Evolutionary conservation across 2,113 vertebrate species (phyloP), one percentile per base, ranked within the genome.

Genomic region (Oxyruncus cristatus): DNA sequence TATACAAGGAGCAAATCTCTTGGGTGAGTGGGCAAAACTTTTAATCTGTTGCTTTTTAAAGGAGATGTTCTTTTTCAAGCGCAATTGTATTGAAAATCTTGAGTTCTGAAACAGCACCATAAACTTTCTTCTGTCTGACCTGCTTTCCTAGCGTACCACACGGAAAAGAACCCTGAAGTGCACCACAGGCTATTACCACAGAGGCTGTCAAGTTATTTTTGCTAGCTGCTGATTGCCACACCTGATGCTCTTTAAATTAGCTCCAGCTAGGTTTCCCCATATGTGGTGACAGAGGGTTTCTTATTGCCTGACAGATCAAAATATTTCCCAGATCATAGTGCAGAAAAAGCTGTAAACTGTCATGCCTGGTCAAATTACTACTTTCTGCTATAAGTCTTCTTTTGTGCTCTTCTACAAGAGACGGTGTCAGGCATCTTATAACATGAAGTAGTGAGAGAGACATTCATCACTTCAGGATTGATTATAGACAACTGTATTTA

Each of bases 211-310:
- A 42, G 79, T 73, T 90, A 77, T 95, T 94, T 94, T 89, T 95
- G 50, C 79, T 73, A n/a, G 46, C 72, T 81, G 44, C 65, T 78
- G 82, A 90, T 90, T 94, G 72, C 63, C 56, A 61, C 65, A 88
- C 85, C 92, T 92, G 75, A 77, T 92, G 81, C 52, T 92, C 78
- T 93, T 95, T 84, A 96, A 94, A 93, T 91, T 88, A 90, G 27
- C 79, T 96, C 59, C 79, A 86, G 75, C 75, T 77, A 88, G 59
- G 59, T 76, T 96, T 92, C 88, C 72, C 72, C 7, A 5, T 67
- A 67, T 74, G 90, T 80, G 65, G 73, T 91, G 90, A 55, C 55
- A 67, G 47, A 76, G 67, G 39, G 72, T 47, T 93, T 44, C 65
- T 77, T 83, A 72, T 94, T 93, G 67, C 82, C 44, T 94, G 55